Evolutionary conservation across 2,888 invertebrate genomes (phyloP).

Genomic region (Kryphioiulus occultus): DNA sequence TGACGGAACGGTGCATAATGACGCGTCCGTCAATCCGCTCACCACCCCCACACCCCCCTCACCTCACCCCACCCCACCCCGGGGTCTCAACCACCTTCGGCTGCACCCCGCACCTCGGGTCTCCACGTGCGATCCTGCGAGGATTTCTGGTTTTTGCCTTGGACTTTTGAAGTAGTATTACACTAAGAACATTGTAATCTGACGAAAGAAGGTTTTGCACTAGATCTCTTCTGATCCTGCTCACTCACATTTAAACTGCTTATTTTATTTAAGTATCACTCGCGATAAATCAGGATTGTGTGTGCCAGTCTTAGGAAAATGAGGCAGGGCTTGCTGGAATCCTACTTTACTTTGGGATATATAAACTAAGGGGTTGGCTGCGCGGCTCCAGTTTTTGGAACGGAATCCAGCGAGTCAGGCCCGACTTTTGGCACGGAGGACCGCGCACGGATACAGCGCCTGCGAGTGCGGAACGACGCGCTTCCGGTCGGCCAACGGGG

Average conservation of each 20-base stretch:
- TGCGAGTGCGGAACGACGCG: not conserved
- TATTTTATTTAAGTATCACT: slow-evolving; percentile 55
- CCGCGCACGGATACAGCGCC: not conserved
- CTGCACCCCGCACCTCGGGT: not conserved
- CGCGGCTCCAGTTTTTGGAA: slow-evolving; percentile 31
- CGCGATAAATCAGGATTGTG: slow-evolving; percentile 55
- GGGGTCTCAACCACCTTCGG: not conserved
- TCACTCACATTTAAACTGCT: slow-evolving; percentile 54
- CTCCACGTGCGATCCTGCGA: not conserved
- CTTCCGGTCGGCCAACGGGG: not conserved
- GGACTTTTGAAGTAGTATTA: slow-evolving; percentile 50
- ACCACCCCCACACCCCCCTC: not conserved
- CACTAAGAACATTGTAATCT: slow-evolving; percentile 55
- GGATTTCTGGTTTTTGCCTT: slow-evolving; percentile 46
- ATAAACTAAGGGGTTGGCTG: slow-evolving; percentile 46
- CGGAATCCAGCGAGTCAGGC: not conserved
- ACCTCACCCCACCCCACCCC: not conserved
- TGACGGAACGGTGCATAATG: slow-evolving; percentile 35
- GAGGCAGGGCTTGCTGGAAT: slow-evolving; percentile 48
- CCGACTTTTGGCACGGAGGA: not conserved
- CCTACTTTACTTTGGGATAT: slow-evolving; percentile 46
- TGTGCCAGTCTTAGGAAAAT: slow-evolving; percentile 53
- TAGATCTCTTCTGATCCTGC: slow-evolving; percentile 54
- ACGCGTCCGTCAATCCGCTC: slow-evolving; percentile 31
- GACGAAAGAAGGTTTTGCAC: slow-evolving; percentile 53